Base-by-base conservation (phyloP, 2,113 vertebrate genomes). In the Rhinoderma darwinii region DNA sequence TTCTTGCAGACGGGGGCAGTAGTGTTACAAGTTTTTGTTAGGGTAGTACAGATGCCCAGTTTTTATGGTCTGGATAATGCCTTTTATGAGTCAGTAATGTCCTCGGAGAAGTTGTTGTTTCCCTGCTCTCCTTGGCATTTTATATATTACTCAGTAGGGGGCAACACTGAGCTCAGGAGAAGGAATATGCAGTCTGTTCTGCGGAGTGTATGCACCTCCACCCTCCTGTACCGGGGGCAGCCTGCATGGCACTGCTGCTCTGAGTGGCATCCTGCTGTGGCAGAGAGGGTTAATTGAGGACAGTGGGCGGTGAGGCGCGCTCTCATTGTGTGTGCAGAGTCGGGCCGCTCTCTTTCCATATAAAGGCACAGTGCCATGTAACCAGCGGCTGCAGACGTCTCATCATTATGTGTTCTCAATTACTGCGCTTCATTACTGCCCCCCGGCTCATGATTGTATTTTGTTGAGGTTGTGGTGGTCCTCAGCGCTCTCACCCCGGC, bases 281-380 rank as follows among this genome's bases (percentile, higher is more conserved):
- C 39, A 74, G 12, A 44, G 72, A 59, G 77, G 78, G 78, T 81
- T 81, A 81, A 63, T 25, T 39, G 14, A 43, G 54, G 78, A 63
- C 78, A 25, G 51, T 11, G 12, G 22, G 32, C 32, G 35, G 2
- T 32, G 75, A 79, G 22, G 35, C 35, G 20, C 30, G 8, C 30
- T n/a, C 51, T 41, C 18, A 30, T 78, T 27, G 77, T 41, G 51
- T 80, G 0, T 27, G 22, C 10, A n/a, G 54, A 14, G 68, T 35
- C 5, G 18, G 37, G 54, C 54, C 5, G 25, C 27, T 61, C 47
- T 6, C 47, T 41, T 61, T 18, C 54, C 78, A n/a, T 81, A 81
- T 81, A 61, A 39, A 81, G 78, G 37, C 54, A 81, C 76, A 25
- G 18, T 30, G 76, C 77, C 77, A 56, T 59, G 17, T 35, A 39